Conservation (phyloP, 35 echinoderm and acorn worm species). For the Ptychodera flava region DNA sequence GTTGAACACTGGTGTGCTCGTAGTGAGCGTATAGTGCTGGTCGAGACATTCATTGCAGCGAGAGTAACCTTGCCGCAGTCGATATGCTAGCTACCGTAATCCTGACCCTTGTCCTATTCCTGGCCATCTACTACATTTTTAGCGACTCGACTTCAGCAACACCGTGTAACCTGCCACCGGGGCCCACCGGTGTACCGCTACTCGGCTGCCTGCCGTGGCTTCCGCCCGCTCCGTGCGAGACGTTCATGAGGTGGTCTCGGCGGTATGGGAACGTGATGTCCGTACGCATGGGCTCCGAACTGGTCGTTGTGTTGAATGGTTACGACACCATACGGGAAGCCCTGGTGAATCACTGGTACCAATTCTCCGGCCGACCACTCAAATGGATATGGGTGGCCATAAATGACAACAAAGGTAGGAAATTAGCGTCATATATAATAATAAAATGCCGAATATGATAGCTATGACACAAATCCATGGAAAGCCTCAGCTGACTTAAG, state of each 20-base stretch:
- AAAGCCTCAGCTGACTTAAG: too few relatives aligned
- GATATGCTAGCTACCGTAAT: too few relatives aligned
- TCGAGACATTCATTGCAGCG: too few relatives aligned
- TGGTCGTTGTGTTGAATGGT: slow-evolving; percentile 68
- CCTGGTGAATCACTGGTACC: slow-evolving; percentile 44
- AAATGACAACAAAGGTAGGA: not conserved
- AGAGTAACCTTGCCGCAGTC: too few relatives aligned
- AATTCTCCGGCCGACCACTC: slow-evolving; percentile 55
- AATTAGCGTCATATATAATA: too few relatives aligned
- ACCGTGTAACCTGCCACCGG: slow-evolving; percentile 39
- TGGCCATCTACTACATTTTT: too few relatives aligned
- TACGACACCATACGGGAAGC: slow-evolving; percentile 42
- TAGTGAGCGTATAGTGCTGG: too few relatives aligned
- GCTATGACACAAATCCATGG: too few relatives aligned
- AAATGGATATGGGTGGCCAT: not conserved
- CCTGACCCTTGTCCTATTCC: too few relatives aligned
- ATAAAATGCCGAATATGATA: too few relatives aligned
- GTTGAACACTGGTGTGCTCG: too few relatives aligned
- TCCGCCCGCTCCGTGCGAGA: slow-evolving; percentile 29
- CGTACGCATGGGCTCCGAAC: slow-evolving; percentile 45
- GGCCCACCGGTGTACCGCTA: slow-evolving; percentile 64
- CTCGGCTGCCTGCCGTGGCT: slow-evolving; percentile 60
- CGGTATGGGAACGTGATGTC: slow-evolving; percentile 63
- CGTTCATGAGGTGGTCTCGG: slow-evolving; percentile 19
- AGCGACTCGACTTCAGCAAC: too few relatives aligned